A percentile compares a stretch with the other conserved stretches of the same genome.
Conservation (phyloP, 37 sponge, comb jelly and placozoan species). For the Bolinopsis microptera region DNA sequence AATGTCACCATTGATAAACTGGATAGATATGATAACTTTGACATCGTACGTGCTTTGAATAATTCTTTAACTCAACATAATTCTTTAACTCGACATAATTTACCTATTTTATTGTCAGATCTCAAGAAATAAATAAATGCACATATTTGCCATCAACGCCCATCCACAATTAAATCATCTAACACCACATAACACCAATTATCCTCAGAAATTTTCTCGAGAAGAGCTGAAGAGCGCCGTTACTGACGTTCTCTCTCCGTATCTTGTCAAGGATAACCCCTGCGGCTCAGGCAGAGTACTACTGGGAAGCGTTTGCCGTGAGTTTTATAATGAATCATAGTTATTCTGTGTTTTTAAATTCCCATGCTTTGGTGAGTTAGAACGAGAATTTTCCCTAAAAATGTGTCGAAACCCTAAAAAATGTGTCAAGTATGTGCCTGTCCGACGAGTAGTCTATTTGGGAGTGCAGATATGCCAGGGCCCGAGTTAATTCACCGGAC, state of each 20-base stretch:
- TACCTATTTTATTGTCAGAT: too few relatives aligned
- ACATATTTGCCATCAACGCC: too few relatives aligned
- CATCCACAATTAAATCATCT: too few relatives aligned
- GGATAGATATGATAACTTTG: not conserved
- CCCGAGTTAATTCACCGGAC: not conserved
- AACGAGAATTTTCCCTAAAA: not conserved
- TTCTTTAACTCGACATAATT: too few relatives aligned
- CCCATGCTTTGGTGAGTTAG: not conserved
- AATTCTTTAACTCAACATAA: not conserved
- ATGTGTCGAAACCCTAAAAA: not conserved
- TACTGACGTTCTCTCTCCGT: slow-evolving; percentile 5
- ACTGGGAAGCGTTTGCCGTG: not conserved
- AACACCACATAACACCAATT: too few relatives aligned
- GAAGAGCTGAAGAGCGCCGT: not conserved
- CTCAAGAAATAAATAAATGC: too few relatives aligned
- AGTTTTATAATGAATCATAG: not conserved
- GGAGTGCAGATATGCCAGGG: not conserved
- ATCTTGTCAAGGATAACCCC: not conserved
- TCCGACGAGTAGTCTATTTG: not conserved
- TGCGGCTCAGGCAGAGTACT: not conserved
- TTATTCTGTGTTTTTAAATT: not conserved
- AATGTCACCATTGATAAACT: not conserved
- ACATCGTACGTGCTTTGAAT: not conserved
- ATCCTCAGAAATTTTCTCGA: not conserved
- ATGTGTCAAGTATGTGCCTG: not conserved